Percentiles rank a stretch among this genome's conserved stretches.
phyloP scores from a whole-genome alignment of 1,140 invertebrate genomes.

The Drosophila micromelanica region DNA sequence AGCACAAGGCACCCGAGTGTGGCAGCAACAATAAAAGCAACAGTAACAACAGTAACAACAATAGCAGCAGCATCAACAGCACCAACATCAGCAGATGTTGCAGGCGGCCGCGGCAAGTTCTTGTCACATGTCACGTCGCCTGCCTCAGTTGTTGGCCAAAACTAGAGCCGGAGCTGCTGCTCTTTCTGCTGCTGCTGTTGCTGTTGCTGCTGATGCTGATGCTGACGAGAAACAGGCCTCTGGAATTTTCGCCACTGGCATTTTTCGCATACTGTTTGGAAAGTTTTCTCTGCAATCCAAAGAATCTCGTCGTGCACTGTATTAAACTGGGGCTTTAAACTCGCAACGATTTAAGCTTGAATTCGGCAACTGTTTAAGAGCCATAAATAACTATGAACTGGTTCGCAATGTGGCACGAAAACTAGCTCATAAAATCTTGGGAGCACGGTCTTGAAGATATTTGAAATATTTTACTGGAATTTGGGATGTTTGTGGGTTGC shows the following conservation, averaged over 20 bases:
- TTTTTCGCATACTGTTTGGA: slow-evolving; percentile 39
- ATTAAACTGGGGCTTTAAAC: slow-evolving; percentile 41
- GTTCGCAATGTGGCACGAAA: neutral
- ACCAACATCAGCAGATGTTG: slow-evolving; percentile 31
- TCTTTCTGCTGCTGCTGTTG: neutral
- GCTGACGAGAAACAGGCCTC: slow-evolving; percentile 26
- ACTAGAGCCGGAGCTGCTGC: neutral
- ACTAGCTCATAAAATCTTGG: neutral
- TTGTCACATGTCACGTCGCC: slow-evolving; percentile 81
- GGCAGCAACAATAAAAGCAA: slow-evolving; percentile 32
- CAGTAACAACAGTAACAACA: neutral
- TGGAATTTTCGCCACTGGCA: slow-evolving; percentile 19
- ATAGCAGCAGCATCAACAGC: slow-evolving; percentile 1
- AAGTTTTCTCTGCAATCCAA: slow-evolving; percentile 30
- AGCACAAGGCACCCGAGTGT: slow-evolving; percentile 54
- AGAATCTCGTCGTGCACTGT: slow-evolving; percentile 19
- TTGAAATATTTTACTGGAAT: no score
- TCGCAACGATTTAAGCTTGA: neutral
- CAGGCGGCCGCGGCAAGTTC: slow-evolving; percentile 70
- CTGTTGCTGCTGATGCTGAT: neutral
- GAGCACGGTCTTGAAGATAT: neutral
- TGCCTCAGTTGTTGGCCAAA: slow-evolving; percentile 24
- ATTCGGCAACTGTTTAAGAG: neutral
- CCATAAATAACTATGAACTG: neutral
- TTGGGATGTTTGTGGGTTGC: no score